Conservation (phyloP, 2,113 vertebrate species). For the Spilogale gracilis region DNA sequence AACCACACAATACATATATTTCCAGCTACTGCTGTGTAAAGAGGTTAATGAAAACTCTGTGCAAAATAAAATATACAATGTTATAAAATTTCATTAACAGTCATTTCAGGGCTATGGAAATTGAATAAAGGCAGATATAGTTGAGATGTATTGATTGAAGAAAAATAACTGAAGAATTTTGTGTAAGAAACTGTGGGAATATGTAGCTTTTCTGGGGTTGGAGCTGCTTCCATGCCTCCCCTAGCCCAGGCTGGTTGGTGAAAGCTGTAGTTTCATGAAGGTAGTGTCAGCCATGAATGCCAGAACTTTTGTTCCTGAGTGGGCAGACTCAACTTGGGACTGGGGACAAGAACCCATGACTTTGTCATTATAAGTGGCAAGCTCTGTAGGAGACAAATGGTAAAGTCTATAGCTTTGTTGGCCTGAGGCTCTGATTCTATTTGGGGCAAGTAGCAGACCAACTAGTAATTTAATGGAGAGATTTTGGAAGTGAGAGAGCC, state of each 20-base stretch:
- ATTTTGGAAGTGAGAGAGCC: neutral
- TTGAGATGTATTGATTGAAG: constrained; percentile 5
- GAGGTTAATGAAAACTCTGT: neutral
- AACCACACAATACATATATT: neutral
- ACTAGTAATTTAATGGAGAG: neutral
- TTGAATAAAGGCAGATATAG: neutral
- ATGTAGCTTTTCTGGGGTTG: neutral
- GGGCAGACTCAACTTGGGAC: neutral
- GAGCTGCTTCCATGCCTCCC: neutral
- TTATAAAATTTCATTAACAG: neutral
- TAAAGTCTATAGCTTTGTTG: neutral
- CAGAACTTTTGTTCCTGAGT: neutral
- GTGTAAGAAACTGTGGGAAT: neutral
- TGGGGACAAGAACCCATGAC: neutral
- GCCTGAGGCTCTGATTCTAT: neutral
- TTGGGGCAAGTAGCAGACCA: neutral
- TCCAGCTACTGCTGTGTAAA: neutral
- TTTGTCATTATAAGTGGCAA: constrained; percentile 11
- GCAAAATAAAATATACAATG: neutral
- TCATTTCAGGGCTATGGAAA: neutral
- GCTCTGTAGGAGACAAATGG: neutral
- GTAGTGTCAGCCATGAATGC: neutral
- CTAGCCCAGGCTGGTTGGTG: neutral
- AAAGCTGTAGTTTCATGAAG: neutral
- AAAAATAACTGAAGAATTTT: neutral